Base-by-base conservation (phyloP, 2,113 vertebrate species). In the Leptodactylus fuscus region DNA sequence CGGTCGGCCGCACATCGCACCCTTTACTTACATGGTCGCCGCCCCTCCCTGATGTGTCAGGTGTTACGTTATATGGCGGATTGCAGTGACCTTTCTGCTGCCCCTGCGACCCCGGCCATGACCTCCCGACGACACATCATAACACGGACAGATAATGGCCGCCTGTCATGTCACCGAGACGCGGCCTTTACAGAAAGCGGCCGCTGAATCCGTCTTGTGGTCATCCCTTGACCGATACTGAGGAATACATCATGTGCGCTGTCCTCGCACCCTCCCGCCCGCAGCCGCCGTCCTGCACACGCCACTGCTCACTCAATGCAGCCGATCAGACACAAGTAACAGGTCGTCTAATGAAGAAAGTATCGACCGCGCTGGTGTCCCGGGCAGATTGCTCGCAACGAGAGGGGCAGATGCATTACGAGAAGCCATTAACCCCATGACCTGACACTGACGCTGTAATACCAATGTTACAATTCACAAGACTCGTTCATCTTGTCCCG, bases 381-480 rank as follows among this genome's bases (percentile, higher is more conserved):
- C n/a, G 55, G 48, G 41, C 41, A 77, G 53, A 84, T 67, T 67
- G 76, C 65, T 58, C 60, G 27, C 83, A 58, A 85, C 51, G 34
- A 78, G 83, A 79, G 75, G 83, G 83, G 75, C 74, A 70, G 75
- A 85, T 55, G 83, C 75, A 85, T 85, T 85, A 80, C 48, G 62
- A 85, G 83, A 85, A 79, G 20, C 83, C 60, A 85, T 85, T 85
- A 85, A 85, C 83, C 83, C 58, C 20, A 29, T 80, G 83, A 80
- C 83, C 83, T 10, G 13, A 41, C 36, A 51, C 22, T 70, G 75
- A 34, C 75, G 49, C 60, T 58, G 13, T 70, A 85, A 85, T 80
- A 73, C 76, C 83, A 78, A 55, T 49, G 65, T 46, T 80, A 73
- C 83, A 71, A 85, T 80, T 80, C 83, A 85, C 60, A 77, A 55